Conservation (phyloP, 2,113 vertebrate genomes). For the Pyxicephalus adspersus region DNA sequence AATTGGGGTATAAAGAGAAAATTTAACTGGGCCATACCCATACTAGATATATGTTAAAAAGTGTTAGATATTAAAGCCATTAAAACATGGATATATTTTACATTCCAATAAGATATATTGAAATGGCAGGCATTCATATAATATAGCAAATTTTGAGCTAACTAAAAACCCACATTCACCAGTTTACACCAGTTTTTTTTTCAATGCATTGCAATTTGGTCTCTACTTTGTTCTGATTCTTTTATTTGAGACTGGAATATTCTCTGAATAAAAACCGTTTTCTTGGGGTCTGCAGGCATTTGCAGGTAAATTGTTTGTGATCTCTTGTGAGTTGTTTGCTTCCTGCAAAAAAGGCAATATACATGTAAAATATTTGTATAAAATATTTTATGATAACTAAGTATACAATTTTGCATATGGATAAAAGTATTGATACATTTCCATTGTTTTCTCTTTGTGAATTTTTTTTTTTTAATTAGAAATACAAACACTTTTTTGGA, state of each 20-base stretch:
- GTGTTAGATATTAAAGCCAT: slow-evolving; percentile 64
- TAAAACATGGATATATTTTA: slow-evolving; percentile 70
- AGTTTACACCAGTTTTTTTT: background rate
- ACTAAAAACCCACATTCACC: slow-evolving; percentile 55
- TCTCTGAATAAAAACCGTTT: slow-evolving; percentile 61
- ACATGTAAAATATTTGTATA: background rate
- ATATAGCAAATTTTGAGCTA: slow-evolving; percentile 34
- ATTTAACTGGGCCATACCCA: background rate
- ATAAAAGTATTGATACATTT: no score
- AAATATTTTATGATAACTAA: no score
- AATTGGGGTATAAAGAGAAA: background rate
- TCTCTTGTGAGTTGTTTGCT: slow-evolving; percentile 50
- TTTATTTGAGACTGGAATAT: slow-evolving; percentile 67
- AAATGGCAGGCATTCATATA: slow-evolving; percentile 59
- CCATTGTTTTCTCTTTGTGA: no score
- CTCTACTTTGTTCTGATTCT: slow-evolving; percentile 71
- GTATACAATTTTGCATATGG: no score
- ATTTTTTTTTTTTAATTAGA: no score
- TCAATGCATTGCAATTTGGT: background rate
- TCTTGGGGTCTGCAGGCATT: slow-evolving; percentile 63
- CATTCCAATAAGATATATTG: slow-evolving; percentile 69
- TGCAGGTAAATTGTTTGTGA: slow-evolving; percentile 58
- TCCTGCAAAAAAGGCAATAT: slow-evolving; percentile 62
- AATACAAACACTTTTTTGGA: no score
- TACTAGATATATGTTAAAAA: background rate